Evolutionary conservation across 2,888 invertebrate species (phyloP).

Genomic region (Lasioglossum lativentre): DNA sequence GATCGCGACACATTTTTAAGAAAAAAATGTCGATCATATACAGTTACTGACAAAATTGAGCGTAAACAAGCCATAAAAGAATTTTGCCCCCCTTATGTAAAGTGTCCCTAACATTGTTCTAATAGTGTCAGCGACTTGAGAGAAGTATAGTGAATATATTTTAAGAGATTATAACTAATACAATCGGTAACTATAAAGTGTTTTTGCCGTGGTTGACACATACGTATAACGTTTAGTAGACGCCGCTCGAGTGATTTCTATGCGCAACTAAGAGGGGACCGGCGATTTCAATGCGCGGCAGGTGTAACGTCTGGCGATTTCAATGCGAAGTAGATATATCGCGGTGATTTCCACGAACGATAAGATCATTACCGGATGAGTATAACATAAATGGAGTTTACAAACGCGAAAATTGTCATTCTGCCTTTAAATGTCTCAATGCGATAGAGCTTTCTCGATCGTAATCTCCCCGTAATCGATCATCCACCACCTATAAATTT

Average conservation of each 20-base stretch:
- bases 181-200: not conserved
- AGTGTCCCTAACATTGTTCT: too few species aligned
- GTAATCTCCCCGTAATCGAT: too few species aligned
- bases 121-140: not conserved
- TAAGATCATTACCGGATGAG: constrained; percentile 3
- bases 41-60: too few species aligned
- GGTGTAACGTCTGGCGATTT: not conserved
- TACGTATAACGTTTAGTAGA: not conserved
- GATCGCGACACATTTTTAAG: too few species aligned
- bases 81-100: too few species aligned
- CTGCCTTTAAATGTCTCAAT: not conserved
- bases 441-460: not conserved
- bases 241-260: not conserved
- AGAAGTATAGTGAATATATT: too few species aligned
- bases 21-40: too few species aligned
- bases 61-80: too few species aligned
- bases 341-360: not conserved
- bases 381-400: not conserved
- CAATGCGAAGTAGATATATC: not conserved
- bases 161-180: too few species aligned
- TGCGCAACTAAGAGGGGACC: not conserved
- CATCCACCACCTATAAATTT: not conserved
- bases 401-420: not conserved
- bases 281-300: not conserved
- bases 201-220: not conserved